Percentiles rank a stretch among this genome's conserved stretches.
Conservation (phyloP, 2,113 vertebrate species). For the Neolamprologus tretocephalus region DNA sequence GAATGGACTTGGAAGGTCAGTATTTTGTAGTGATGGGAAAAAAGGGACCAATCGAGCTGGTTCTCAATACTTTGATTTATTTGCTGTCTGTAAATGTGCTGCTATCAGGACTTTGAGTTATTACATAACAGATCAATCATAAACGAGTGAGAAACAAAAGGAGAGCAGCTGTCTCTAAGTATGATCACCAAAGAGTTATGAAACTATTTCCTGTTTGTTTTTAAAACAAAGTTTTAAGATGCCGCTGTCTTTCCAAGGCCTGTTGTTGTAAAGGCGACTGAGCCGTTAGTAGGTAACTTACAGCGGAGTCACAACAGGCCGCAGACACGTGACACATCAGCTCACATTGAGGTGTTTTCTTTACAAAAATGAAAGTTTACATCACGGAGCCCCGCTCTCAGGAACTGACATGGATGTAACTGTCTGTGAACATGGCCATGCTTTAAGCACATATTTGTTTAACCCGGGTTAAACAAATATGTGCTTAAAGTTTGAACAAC, state of each 20-base stretch:
- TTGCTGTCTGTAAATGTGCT: background rate
- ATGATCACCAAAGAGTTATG: background rate
- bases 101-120: background rate
- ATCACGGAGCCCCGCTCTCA: background rate
- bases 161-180: background rate
- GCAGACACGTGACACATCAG: background rate
- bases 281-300: background rate
- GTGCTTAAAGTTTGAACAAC: background rate
- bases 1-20: fast-evolving
- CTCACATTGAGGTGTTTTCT: background rate
- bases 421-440: background rate
- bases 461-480: background rate
- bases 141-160: fast-evolving
- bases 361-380: fast-evolving
- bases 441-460: background rate
- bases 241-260: fast-evolving
- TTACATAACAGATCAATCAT: fast-evolving
- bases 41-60: background rate
- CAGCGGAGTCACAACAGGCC: background rate
- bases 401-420: fast-evolving
- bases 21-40: background rate
- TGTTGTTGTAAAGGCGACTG: fast-evolving
- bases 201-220: background rate
- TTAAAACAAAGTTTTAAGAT: background rate
- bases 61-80: fast-evolving